Percentiles rank a stretch among this genome's conserved stretches.
These are phyloP conservation scores for Andrena camellia DNA, from an alignment of 2,888 invertebrate species.

Conservation along the genomic window DNA sequence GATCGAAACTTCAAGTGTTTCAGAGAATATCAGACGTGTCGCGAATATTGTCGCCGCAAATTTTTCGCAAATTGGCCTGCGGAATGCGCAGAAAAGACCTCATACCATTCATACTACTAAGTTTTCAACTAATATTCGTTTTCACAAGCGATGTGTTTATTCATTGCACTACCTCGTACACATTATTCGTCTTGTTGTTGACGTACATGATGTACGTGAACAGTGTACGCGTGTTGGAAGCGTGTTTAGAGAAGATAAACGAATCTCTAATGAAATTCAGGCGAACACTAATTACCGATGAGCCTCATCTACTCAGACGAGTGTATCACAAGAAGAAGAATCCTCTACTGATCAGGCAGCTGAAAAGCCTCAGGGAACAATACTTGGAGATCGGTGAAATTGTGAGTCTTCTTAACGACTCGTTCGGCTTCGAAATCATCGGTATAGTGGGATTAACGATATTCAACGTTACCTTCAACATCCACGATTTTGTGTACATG, in stretches of 20 bases:
- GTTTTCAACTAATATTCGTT: constrained; percentile 43
- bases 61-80: constrained; percentile 61
- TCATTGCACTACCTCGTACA: too few species aligned
- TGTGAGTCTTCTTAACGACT: constrained; percentile 69
- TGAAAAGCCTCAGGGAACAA: constrained; percentile 72
- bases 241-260: constrained; percentile 72
- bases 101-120: constrained; percentile 61
- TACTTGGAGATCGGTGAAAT: constrained; percentile 74
- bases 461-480: constrained; percentile 75
- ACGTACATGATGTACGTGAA: constrained; percentile 74
- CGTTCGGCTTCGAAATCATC: constrained; percentile 73
- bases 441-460: constrained; percentile 72
- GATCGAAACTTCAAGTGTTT: constrained; percentile 61
- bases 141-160: not conserved
- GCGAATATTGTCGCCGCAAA: constrained; percentile 52
- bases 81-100: constrained; percentile 70
- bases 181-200: constrained; percentile 49
- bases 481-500: constrained; percentile 7
- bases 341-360: constrained; percentile 70
- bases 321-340: constrained; percentile 77
- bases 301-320: constrained; percentile 77
- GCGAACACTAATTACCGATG: constrained; percentile 66
- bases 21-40: constrained; percentile 62
- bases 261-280: constrained; percentile 68
- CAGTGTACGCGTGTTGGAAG: constrained; percentile 70